A percentile compares a stretch with the other conserved stretches of the same genome.
Evolutionary conservation across 2,113 vertebrate species (phyloP).

Genomic region (Oenanthe melanoleuca): DNA sequence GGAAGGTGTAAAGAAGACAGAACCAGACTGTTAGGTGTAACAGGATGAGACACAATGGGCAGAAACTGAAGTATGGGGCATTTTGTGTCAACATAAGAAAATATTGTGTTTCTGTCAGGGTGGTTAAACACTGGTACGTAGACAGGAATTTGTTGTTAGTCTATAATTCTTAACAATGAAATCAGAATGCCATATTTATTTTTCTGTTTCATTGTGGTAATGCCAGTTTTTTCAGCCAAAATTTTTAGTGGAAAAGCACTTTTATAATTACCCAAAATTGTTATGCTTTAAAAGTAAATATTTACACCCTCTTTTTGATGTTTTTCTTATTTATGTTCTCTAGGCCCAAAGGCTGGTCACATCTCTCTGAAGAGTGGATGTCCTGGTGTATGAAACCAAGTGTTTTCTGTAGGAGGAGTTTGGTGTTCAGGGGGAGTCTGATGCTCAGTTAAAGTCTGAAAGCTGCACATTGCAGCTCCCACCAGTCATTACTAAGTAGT

Average conservation of each 20-base stretch:
- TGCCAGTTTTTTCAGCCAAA: background rate
- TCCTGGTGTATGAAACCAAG: accelerated
- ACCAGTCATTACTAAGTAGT: background rate
- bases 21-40: background rate
- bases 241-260: background rate
- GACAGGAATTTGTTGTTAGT: background rate
- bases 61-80: background rate
- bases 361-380: background rate
- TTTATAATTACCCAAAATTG: background rate
- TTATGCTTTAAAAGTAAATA: background rate
- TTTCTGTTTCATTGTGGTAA: background rate
- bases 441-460: background rate
- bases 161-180: background rate
- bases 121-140: background rate
- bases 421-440: background rate
- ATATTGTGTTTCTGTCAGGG: background rate
- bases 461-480: background rate
- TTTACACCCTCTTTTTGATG: accelerated
- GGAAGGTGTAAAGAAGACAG: background rate
- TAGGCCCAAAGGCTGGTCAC: background rate
- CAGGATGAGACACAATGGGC: background rate
- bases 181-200: background rate
- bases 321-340: background rate
- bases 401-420: background rate
- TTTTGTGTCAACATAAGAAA: background rate